Conservation (phyloP, 2,888 invertebrate species). For the Cerastis leucographa region DNA sequence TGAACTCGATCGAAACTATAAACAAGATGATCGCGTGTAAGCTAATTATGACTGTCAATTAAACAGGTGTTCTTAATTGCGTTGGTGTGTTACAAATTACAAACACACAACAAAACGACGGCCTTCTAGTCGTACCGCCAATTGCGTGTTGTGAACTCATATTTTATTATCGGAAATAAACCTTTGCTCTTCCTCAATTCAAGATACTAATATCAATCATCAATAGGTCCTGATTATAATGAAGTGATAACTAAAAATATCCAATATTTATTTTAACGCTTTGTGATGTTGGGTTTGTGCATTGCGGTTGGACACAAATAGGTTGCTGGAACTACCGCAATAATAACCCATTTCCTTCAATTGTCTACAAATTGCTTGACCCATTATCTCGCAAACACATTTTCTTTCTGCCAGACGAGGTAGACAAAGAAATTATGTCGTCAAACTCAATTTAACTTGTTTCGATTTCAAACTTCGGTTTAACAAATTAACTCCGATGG, state of each 20-base stretch:
- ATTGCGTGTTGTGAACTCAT: background rate
- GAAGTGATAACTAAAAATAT: slow-evolving; percentile 6
- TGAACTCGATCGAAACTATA: slow-evolving; percentile 25
- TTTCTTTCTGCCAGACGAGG: slow-evolving; percentile 34
- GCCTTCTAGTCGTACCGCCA: slow-evolving; percentile 28
- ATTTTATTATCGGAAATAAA: slow-evolving; percentile 20
- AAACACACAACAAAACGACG: slow-evolving; percentile 29
- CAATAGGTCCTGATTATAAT: background rate
- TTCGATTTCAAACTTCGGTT: slow-evolving; percentile 53
- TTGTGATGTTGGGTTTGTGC: background rate
- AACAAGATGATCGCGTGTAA: slow-evolving; percentile 35
- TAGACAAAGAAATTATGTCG: slow-evolving; percentile 29
- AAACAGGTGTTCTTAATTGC: slow-evolving; percentile 54
- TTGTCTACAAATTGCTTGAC: slow-evolving; percentile 50
- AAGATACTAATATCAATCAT: background rate
- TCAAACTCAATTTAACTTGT: slow-evolving; percentile 38
- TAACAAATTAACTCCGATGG: slow-evolving; percentile 54
- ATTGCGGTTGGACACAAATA: slow-evolving; percentile 14
- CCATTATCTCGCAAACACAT: slow-evolving; percentile 41
- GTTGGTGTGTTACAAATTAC: slow-evolving; percentile 38
- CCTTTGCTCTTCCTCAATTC: slow-evolving; percentile 9
- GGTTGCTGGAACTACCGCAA: slow-evolving; percentile 33
- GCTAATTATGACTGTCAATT: slow-evolving; percentile 51
- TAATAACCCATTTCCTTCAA: slow-evolving; percentile 59
- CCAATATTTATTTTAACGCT: background rate